A percentile compares a stretch with the other conserved stretches of the same genome.
Evolutionary conservation across 2,113 vertebrate genomes (phyloP).

Genomic region (Mus pahari): DNA sequence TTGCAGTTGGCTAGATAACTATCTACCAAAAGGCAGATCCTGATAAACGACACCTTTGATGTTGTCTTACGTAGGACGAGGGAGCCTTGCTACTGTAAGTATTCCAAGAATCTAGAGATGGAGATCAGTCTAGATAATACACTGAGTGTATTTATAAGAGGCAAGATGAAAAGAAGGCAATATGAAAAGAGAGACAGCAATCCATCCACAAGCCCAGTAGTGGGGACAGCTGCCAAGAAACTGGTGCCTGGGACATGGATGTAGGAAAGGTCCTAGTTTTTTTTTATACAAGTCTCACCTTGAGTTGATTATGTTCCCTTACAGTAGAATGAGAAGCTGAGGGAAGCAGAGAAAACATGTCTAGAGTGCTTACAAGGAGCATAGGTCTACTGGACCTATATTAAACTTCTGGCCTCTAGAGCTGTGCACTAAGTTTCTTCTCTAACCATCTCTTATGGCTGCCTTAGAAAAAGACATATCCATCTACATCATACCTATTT

Average conservation of each 20-base stretch:
- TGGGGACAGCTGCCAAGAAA: background rate
- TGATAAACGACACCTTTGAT: background rate
- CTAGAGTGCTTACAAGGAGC: no score
- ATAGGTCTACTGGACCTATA: background rate
- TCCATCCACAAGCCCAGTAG: background rate
- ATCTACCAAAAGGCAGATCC: background rate
- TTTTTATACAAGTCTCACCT: background rate
- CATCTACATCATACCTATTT: background rate
- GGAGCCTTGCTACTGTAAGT: background rate
- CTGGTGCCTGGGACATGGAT: background rate
- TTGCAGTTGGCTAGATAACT: background rate
- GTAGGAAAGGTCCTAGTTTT: background rate
- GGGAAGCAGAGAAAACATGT: background rate
- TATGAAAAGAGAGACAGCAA: background rate
- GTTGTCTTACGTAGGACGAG: background rate
- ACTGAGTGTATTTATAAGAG: background rate
- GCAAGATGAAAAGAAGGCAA: background rate
- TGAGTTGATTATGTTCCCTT: background rate
- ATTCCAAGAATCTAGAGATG: background rate
- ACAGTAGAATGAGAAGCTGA: background rate
- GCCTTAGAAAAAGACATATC: background rate
- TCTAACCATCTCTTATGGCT: background rate
- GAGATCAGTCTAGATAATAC: background rate
- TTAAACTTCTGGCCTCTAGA: background rate
- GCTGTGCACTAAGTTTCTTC: background rate